These are phyloP conservation scores for Drosophila nigritarsus DNA, from an alignment of 2,888 invertebrate genomes.

Conservation along the genomic window DNA sequence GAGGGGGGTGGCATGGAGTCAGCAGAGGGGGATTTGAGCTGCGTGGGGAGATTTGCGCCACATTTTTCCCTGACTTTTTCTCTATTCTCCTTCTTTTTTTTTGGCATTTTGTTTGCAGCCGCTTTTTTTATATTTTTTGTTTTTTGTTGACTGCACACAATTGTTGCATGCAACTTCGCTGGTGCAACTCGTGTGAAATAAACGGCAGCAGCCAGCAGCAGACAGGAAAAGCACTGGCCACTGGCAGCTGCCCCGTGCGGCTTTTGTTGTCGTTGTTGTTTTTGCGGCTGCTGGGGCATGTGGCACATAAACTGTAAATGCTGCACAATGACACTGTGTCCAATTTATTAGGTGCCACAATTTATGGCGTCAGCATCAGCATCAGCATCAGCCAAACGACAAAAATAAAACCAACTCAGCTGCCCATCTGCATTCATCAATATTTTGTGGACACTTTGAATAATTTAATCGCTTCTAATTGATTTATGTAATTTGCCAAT, in stretches of 20 bases:
- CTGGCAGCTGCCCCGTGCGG: constrained; percentile 13
- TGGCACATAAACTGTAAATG: constrained; percentile 76
- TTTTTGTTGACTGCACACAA: constrained; percentile 56
- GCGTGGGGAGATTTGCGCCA: constrained; percentile 29
- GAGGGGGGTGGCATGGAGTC: too few relatives aligned
- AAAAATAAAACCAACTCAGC: constrained; percentile 23
- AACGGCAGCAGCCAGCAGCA: constrained; percentile 20
- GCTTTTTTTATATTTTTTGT: constrained; percentile 21
- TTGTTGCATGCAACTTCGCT: constrained; percentile 66
- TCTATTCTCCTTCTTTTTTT: constrained; percentile 16
- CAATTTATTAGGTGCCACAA: constrained; percentile 80
- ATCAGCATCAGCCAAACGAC: constrained; percentile 17
- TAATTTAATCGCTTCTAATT: constrained; percentile 24
- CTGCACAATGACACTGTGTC: constrained; percentile 81
- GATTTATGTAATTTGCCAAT: background rate
- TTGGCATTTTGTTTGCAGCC: constrained; percentile 40
- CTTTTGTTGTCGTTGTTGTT: constrained; percentile 12
- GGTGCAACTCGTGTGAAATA: constrained; percentile 36
- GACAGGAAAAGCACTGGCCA: constrained; percentile 34
- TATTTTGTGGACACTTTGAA: constrained; percentile 30
- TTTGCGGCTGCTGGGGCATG: constrained; percentile 4
- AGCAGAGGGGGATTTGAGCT: background rate
- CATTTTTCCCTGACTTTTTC: constrained; percentile 16
- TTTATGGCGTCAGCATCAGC: constrained; percentile 63
- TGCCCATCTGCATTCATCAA: background rate